Evolutionary conservation across 2,888 invertebrate species (phyloP), one percentile per base, ranked within the genome.

Genomic region (Synergus laeviventris): DNA sequence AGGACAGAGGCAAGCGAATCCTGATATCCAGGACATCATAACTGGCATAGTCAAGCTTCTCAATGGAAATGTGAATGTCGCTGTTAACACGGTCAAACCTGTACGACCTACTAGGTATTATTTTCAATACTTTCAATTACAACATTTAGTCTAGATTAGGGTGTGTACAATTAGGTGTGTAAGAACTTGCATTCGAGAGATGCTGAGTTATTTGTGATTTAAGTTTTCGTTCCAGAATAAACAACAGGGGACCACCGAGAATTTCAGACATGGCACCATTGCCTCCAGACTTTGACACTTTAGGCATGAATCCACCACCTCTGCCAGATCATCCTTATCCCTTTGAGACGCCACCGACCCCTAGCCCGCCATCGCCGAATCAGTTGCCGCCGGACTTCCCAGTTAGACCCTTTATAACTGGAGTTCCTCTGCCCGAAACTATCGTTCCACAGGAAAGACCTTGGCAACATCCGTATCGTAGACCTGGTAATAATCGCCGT

Each of bases 11-110:
- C 94, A 94, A 84, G 93, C 93, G 5, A 94, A 94, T 89, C 94
- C 95, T 56, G 97, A 97, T 87, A 97, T 97, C 77, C 97, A 97
- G 89, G 97, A 97, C 86, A 97, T 97, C 42, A 96, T 97, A 49
- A 96, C 96, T 1, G 97, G 97, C 11, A 95, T 97, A 73, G 97
- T 97, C 0, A 97, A 97, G 89, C 90, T 97, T 14, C 91, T 97
- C 1, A 97, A 97, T 81, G 97, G 97, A 0, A 97, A 97, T 85
- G 97, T 97, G 0, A 97, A 97, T 85, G 96, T 97, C 0, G 95
- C 95, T 88, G 95, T 95, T 0, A 96, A 95, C 83, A 94, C 95
- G 0, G 93, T 94, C 0, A 92, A 96, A 16, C 96, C 96, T 0
- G 91, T 95, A 2, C 90, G 90, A 80, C 86, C 88, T 1, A 90